Evolutionary conservation across 2,888 invertebrate species (phyloP).

Genomic region (Myathropa florea): DNA sequence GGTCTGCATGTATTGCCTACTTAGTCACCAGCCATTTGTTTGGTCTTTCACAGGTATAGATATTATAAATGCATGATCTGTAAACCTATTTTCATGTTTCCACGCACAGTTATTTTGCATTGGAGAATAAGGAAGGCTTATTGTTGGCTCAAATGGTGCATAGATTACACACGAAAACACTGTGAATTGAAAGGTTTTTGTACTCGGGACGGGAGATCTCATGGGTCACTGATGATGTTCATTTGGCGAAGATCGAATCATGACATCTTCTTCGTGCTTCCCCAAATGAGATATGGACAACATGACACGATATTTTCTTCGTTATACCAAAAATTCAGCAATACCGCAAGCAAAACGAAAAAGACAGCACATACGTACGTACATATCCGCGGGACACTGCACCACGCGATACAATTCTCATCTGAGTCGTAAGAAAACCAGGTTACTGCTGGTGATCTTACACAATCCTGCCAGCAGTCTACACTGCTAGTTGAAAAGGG

Average conservation of each 20-base stretch:
- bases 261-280: conserved; percentile 75
- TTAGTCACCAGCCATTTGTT: conserved; percentile 44
- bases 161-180: conserved; percentile 13
- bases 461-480: conserved; percentile 53
- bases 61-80: conserved; percentile 71
- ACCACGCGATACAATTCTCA: conserved; percentile 30
- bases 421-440: background rate
- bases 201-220: background rate
- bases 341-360: conserved; percentile 12
- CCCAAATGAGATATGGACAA: conserved; percentile 71
- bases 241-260: conserved; percentile 77
- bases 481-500: conserved; percentile 58
- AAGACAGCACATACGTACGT: conserved; percentile 8
- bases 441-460: conserved; percentile 41
- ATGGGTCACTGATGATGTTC: conserved; percentile 76
- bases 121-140: conserved; percentile 34
- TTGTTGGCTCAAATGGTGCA: conserved; percentile 49
- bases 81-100: conserved; percentile 54
- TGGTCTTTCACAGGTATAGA: conserved; percentile 24
- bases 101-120: conserved; percentile 47
- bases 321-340: conserved; percentile 20
- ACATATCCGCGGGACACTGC: conserved; percentile 28
- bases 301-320: conserved; percentile 65
- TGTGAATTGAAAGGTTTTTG: background rate
- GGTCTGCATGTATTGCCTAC: conserved; percentile 27